A percentile compares a stretch with the other conserved stretches of the same genome.
Evolutionary conservation across 30 jellyfish, hydroid and myxozoan species (phyloP).

Genomic region (Aurelia coerulea): DNA sequence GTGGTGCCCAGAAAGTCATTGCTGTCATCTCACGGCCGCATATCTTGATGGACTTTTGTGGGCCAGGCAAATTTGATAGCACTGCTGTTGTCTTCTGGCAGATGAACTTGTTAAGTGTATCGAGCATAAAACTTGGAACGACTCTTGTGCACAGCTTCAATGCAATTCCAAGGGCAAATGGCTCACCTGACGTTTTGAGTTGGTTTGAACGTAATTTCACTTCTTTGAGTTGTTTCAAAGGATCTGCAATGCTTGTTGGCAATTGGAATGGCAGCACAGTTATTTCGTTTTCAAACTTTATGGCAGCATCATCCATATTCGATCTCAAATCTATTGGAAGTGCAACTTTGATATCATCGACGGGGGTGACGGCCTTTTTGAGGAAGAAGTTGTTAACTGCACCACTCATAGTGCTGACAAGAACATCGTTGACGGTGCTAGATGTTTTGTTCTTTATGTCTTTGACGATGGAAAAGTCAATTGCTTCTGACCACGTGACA

Average conservation of each 20-base stretch:
- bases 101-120: constrained; percentile 42
- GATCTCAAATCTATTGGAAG: constrained; percentile 78
- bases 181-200: constrained; percentile 83
- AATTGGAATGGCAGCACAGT: constrained; percentile 66
- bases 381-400: constrained; percentile 51
- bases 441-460: constrained; percentile 57
- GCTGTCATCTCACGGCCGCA: constrained; percentile 54
- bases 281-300: constrained; percentile 61
- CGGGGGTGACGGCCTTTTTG: constrained; percentile 9
- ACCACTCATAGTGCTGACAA: constrained; percentile 51
- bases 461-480: constrained; percentile 59
- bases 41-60: constrained; percentile 61
- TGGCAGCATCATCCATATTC: constrained; percentile 63
- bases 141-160: constrained; percentile 42
- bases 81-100: constrained; percentile 81
- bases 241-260: constrained; percentile 39
- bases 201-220: constrained; percentile 48
- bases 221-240: constrained; percentile 41
- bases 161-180: constrained; percentile 63
- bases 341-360: constrained; percentile 47
- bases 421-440: constrained; percentile 84
- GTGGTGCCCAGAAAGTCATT: constrained; percentile 94
- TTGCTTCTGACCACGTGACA: constrained; percentile 83
- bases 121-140: constrained; percentile 64
- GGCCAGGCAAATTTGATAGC: constrained; percentile 84